Percentiles rank a stretch among this genome's conserved stretches.
phyloP scores from a whole-genome alignment of 2,113 vertebrate genomes.

The Cephalophus harveyi region DNA sequence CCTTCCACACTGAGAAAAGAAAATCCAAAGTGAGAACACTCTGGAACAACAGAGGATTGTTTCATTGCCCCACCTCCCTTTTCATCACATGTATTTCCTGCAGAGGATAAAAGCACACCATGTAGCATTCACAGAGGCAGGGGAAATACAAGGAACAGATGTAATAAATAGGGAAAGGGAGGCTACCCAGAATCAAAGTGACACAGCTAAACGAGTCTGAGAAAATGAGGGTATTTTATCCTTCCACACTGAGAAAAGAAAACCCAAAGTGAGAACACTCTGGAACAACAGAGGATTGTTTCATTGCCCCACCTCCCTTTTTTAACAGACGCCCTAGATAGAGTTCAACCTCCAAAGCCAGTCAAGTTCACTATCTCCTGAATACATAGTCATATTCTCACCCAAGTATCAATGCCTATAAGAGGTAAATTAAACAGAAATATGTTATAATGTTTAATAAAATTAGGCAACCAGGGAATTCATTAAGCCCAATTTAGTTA shows the following conservation, averaged over 20 bases:
- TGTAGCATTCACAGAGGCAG: too few species aligned
- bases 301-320: neutral
- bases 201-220: neutral
- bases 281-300: neutral
- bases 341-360: neutral
- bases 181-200: too few species aligned
- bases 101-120: too few species aligned
- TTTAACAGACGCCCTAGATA: neutral
- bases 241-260: neutral
- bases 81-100: too few species aligned
- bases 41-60: neutral
- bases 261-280: neutral
- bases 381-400: neutral
- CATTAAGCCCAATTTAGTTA: neutral
- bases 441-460: conserved; percentile 46
- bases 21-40: neutral
- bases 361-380: neutral
- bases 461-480: conserved; percentile 17
- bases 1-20: neutral
- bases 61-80: neutral
- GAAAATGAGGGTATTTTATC: neutral
- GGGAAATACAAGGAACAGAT: too few species aligned
- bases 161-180: too few species aligned
- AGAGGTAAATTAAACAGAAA: conserved; percentile 32
- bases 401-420: neutral